These are phyloP conservation scores for Masticophis lateralis DNA, from an alignment of 2,797 vertebrate genomes.

Conservation along the genomic window DNA sequence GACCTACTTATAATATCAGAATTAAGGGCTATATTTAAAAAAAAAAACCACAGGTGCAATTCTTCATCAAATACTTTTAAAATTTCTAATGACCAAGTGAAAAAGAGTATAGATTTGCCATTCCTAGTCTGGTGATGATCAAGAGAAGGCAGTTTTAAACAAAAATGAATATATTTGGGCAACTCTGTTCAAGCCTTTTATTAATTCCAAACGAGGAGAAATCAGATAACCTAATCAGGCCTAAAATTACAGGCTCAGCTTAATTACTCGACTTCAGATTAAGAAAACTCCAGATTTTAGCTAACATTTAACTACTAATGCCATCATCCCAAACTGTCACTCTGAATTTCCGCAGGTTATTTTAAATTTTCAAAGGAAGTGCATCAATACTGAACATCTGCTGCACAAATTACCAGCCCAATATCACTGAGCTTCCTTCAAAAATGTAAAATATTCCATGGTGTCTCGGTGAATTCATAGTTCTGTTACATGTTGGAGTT, in stretches of 20 bases:
- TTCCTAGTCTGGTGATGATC: background rate
- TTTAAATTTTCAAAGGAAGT: background rate
- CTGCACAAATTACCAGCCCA: background rate
- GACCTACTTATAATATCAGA: constrained; percentile 30
- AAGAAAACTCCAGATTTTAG: background rate
- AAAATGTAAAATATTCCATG: background rate
- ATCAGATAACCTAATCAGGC: background rate
- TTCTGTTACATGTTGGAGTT: background rate
- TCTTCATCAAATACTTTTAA: background rate
- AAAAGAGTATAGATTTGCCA: background rate
- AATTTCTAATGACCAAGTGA: background rate
- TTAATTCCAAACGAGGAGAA: background rate
- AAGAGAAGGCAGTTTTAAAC: background rate
- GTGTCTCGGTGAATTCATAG: background rate
- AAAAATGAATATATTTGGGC: background rate
- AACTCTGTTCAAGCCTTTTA: background rate
- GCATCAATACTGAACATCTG: background rate
- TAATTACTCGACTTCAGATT: background rate
- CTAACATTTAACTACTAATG: background rate
- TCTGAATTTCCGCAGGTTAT: background rate
- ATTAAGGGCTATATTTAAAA: background rate
- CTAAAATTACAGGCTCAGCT: background rate
- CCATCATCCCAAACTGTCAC: background rate
- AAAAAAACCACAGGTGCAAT: background rate
- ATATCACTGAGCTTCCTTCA: background rate